Percentiles rank a stretch among this genome's conserved stretches.
phyloP scores from a whole-genome alignment of 1,140 invertebrate species.

The Drosophila pectinifera region DNA sequence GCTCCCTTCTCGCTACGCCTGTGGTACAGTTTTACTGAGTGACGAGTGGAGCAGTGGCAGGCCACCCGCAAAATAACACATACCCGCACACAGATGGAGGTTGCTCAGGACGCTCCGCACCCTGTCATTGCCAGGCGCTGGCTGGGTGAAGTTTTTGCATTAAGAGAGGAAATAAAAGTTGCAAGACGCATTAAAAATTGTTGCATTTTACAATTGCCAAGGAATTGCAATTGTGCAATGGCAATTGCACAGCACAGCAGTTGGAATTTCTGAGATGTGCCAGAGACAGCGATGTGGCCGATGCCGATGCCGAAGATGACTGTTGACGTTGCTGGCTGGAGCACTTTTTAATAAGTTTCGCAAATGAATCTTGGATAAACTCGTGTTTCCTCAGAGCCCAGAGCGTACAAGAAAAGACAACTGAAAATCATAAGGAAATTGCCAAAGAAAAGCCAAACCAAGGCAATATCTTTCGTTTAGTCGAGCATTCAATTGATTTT shows the following conservation, averaged over 20 bases:
- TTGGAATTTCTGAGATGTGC: slow-evolving; percentile 57
- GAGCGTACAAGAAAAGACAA: not conserved
- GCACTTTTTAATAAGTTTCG: slow-evolving; percentile 65
- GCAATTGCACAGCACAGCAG: slow-evolving; percentile 60
- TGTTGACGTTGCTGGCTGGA: slow-evolving; percentile 6
- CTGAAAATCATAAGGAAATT: slow-evolving; percentile 45
- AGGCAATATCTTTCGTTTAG: slow-evolving; percentile 54
- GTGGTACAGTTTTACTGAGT: slow-evolving; percentile 32
- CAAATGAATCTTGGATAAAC: slow-evolving; percentile 45
- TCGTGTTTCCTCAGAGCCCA: slow-evolving; percentile 3
- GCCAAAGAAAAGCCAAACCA: slow-evolving; percentile 37
- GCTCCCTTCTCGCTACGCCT: not conserved
- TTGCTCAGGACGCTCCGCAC: slow-evolving; percentile 9
- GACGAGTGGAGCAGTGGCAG: slow-evolving; percentile 24
- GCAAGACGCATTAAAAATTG: slow-evolving; percentile 80
- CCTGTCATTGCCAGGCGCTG: slow-evolving; percentile 35
- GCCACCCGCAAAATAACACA: slow-evolving; percentile 47
- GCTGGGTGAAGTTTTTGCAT: slow-evolving; percentile 65
- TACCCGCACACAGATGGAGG: not conserved
- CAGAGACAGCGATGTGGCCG: slow-evolving; percentile 14
- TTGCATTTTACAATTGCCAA: slow-evolving; percentile 71
- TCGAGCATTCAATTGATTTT: slow-evolving; percentile 62
- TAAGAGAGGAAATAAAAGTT: slow-evolving; percentile 79
- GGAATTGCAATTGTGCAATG: slow-evolving; percentile 64
- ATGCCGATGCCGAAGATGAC: slow-evolving; percentile 8